Base-by-base conservation (phyloP, 2,888 invertebrate genomes). In the Sarcophaga rosellei region DNA sequence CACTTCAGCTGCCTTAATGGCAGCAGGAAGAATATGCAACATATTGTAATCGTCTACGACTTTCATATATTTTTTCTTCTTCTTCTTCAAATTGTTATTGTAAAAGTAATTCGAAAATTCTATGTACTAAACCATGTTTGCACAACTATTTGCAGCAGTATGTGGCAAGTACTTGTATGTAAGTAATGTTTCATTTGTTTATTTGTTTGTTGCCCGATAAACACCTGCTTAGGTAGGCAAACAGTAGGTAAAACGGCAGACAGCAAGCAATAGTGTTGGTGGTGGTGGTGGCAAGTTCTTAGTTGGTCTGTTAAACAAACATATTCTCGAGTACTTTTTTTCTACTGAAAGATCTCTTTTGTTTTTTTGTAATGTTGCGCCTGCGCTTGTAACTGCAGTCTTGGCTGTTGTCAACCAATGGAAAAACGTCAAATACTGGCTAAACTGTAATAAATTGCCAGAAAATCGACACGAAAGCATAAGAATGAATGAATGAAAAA, bases 351-450 rank as follows among this genome's bases (percentile, higher is more conserved):
- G 23, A 65, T 62, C 73, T 83, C 63, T 66, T 65, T 23, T 17
- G 20, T 35, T 44, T 70, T 44, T 70, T 78, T 70, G 61, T 78
- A 84, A 69, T 86, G 84, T 68, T 86, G 87, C 80, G 83, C 88
- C 53, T 17, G 53, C 53, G 12, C 53, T 35, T 35, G 35, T 10
- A 8, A 10, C 73, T 86, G 87, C 85, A 87, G 86, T 86, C 57
- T 85, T 73, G 84, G 10, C 72, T 77, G 79, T 78, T 75, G 69
- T 77, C 84, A 84, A 73, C 87, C 87, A 84, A 87, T 85, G 88
- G 81, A 70, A 83, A 88, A 85, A 88, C 74, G 89, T 89, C 89
- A 88, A 89, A 84, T 85, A 84, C 79, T 77, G 80, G 79, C 62
- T 78, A 79, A 63, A 85, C 74, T 76, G 69, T 69, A 88, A 89